Base-by-base conservation (phyloP, 2,113 vertebrate species). In the Sterna hirundo region DNA sequence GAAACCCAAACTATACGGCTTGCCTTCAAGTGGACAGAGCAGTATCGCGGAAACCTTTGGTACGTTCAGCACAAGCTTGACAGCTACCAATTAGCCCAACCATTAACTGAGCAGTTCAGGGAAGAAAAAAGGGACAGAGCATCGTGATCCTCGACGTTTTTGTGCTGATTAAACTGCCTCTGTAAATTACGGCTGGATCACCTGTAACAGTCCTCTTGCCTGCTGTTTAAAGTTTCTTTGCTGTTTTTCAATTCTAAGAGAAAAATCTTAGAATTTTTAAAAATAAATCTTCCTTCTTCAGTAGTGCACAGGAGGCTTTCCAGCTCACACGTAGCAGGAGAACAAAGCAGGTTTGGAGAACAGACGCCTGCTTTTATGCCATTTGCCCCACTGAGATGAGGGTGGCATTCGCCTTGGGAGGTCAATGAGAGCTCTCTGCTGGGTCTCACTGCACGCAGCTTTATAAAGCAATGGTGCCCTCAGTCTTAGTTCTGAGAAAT, bases 61-160 rank as follows among this genome's bases (percentile, higher is more conserved):
- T 38, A 90, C 15, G 51, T 69, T 87, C 81, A 88, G 58, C 15
- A 38, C 62, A 66, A 90, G 42, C 42, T 47, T 90, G 89, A 94
- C 89, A 97, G 84, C 51, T 86, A 90, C 75, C 68, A 70, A 49
- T 94, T 91, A 94, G 64, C 26, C 46, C 75, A 86, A 55, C 21
- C 2, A 4, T 65, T 94, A 82, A 71, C 61, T 74, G 78, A 86
- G 38, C 36, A 51, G 61, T 19, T 90, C 81, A 77, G 32, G 46
- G 54, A 58, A 88, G n/a, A 66, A 76, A 76, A 94, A 83, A 71
- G 6, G 42, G 55, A 19, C 66, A 64, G 54, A 94, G 66, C 14
- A 64, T 66, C 74, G 72, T 30, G 58, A 86, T 80, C 49, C 51
- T 86, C 68, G 62, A 9, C 0, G 3, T 44, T 70, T 66, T 3